Evolutionary conservation across 2,888 invertebrate genomes (phyloP), one percentile per base, ranked within the genome.

Genomic region (Parelbella ahira): DNA sequence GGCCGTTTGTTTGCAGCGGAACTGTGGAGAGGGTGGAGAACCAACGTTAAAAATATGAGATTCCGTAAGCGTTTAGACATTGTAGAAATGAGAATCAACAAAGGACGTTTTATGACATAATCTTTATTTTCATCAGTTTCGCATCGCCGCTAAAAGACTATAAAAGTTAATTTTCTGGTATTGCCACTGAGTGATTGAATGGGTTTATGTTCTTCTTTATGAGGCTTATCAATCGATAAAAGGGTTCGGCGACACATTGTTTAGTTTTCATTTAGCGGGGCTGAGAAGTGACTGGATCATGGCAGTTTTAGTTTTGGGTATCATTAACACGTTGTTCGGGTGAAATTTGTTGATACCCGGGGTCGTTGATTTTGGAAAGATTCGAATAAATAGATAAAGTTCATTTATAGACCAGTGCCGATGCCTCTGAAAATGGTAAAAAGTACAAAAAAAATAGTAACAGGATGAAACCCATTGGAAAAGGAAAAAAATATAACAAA

Each of bases 101-200:
- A 28, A 37, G 6, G 8, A 23, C 21, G 18, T 30, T 30, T n/a
- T 30, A 30, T 28, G 5, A 27, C 6, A 8, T 8, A 15, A 1
- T 29, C n/a, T 10, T 10, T 1, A 11, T 21, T 12, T 7, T 21
- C 13, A 5, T 21, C 12, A 8, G 21, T 21, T 21, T 28, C 6
- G 20, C 6, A 9, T 28, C 12, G n/a, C 15, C 24, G 18, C 20
- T 30, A 27, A 25, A n/a, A 7, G 12, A 4, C 20, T 3, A 37
- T 37, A 20, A 37, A n/a, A 27, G 27, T 10, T 37, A 19, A 37
- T 10, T 9, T 18, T 19, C 10, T 30, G 7, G 19, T 20, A 37
- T 27, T 28, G 20, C 12, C 6, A 28, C 20, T 19, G 8, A 8
- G 12, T 37, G 25, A 36, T 36, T 36, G 7, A 25, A 36, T 11